Conservation (phyloP, 2,888 invertebrate species). For the Drosophila koepferae region DNA sequence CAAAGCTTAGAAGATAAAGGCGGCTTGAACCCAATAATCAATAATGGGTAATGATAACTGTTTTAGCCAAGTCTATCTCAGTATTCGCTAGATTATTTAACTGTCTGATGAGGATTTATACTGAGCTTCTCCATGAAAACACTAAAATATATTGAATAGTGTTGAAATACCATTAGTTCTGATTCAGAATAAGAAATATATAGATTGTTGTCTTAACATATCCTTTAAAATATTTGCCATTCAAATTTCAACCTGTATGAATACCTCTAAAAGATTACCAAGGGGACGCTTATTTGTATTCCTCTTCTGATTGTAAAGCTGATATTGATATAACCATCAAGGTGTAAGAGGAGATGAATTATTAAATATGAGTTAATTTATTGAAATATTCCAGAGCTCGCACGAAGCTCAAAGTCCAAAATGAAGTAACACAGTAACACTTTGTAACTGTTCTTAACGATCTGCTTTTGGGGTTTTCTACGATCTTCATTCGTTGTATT, state of each 20-base stretch:
- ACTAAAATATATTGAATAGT: not conserved
- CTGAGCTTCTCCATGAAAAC: not conserved
- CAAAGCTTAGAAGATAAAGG: not conserved
- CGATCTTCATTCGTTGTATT: no score
- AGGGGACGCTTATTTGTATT: not conserved
- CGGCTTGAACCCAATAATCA: fast-evolving
- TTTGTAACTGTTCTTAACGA: no score
- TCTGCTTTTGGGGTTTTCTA: no score
- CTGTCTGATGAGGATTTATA: not conserved
- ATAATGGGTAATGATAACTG: not conserved
- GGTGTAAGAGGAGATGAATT: no score
- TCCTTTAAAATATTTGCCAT: no score
- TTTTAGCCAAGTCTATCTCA: not conserved
- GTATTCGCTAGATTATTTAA: not conserved
- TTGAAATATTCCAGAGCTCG: no score
- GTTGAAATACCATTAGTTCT: not conserved
- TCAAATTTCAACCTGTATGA: not conserved
- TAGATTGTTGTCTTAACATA: not conserved
- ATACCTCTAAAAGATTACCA: not conserved
- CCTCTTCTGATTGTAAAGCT: no score
- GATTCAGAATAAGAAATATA: not conserved
- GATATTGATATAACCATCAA: no score
- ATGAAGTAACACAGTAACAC: no score
- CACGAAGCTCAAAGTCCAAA: no score
- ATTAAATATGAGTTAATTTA: no score